phyloP scores from a whole-genome alignment of 1,140 invertebrate genomes.

The Sycobia sp. region DNA sequence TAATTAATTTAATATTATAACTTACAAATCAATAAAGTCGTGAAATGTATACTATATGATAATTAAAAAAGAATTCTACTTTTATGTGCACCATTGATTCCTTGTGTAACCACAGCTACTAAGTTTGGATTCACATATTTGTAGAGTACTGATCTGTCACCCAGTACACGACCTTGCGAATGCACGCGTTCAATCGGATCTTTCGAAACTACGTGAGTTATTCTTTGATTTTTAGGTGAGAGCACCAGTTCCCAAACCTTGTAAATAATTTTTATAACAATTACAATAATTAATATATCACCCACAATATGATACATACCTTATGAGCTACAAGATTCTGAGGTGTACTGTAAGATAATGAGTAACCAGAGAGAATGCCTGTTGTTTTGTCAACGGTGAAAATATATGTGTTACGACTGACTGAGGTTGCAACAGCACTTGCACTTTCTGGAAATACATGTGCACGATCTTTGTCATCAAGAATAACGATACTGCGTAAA shows the following conservation, averaged over 20 bases:
- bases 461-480: constrained; percentile 75
- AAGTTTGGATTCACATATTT: constrained; percentile 99
- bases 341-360: constrained; percentile 60
- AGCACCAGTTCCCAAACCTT: constrained; percentile 75
- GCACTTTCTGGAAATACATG: constrained; percentile 71
- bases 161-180: constrained; percentile 92
- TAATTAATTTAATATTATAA: background rate
- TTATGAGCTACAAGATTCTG: constrained; percentile 59
- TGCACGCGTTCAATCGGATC: constrained; percentile 86
- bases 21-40: too few species aligned
- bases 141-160: constrained; percentile 95
- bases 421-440: constrained; percentile 52
- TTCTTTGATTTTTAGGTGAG: constrained; percentile 69
- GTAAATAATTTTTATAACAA: constrained; percentile 37
- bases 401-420: constrained; percentile 70
- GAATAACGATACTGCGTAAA: constrained; percentile 77
- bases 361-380: constrained; percentile 73
- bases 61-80: constrained; percentile 58
- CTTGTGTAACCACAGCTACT: constrained; percentile 82
- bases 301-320: constrained; percentile 32
- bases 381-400: constrained; percentile 72
- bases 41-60: background rate
- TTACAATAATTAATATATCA: background rate
- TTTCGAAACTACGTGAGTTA: constrained; percentile 74
- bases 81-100: constrained; percentile 76